phyloP scores from a whole-genome alignment of 2,113 vertebrate genomes.

The Beaufortia kweichowensis region DNA sequence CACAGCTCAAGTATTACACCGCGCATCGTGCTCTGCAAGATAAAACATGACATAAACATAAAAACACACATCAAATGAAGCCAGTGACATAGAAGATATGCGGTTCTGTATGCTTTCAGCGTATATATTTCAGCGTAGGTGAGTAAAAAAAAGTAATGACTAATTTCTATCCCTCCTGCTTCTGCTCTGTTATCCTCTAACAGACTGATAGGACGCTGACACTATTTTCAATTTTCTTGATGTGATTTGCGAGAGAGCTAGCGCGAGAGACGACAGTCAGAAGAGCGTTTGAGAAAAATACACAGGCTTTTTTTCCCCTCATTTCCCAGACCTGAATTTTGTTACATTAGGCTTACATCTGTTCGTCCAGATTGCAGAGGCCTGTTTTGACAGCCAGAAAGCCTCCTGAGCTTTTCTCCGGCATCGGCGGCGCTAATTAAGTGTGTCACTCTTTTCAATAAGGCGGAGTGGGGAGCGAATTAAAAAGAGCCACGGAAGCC shows the following conservation, averaged over 20 bases:
- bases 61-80: background rate
- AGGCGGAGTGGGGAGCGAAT: conserved; percentile 65
- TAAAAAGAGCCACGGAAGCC: conserved; percentile 58
- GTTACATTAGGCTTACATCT: conserved; percentile 81
- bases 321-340: conserved; percentile 81
- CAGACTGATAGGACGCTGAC: conserved; percentile 50
- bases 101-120: no score
- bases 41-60: conserved; percentile 34
- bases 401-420: conserved; percentile 73
- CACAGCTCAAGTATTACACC: background rate
- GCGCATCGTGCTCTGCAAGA: background rate
- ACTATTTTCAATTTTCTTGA: conserved; percentile 63
- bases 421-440: conserved; percentile 78
- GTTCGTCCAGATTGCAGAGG: conserved; percentile 77
- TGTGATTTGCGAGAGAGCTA: conserved; percentile 49
- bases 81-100: background rate
- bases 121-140: no score
- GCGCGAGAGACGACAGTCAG: conserved; percentile 47
- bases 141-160: conserved; percentile 38
- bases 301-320: conserved; percentile 54
- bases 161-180: conserved; percentile 39
- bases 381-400: conserved; percentile 78
- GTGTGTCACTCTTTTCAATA: conserved; percentile 77
- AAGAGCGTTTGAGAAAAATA: conserved; percentile 55
- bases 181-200: conserved; percentile 54